phyloP scores from a whole-genome alignment of 2,113 vertebrate genomes.

The Neotoma lepida region DNA sequence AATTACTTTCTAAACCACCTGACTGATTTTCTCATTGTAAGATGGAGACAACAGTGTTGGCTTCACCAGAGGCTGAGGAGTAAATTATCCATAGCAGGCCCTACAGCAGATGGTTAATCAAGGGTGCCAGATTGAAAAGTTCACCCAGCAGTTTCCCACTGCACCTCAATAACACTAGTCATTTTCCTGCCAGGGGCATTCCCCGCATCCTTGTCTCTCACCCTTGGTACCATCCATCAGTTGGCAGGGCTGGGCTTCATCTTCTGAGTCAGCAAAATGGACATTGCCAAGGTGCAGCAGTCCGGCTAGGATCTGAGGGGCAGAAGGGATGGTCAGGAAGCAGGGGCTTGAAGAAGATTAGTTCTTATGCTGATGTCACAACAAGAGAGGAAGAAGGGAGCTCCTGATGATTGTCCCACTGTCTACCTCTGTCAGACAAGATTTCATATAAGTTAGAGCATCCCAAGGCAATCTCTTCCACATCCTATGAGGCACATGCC shows the following conservation, averaged over 20 bases:
- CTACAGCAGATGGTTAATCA: not conserved
- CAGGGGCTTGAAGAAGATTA: not conserved
- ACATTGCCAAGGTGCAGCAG: constrained; percentile 95
- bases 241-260: constrained; percentile 91
- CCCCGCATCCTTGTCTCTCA: constrained; percentile 73
- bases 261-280: constrained; percentile 85
- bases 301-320: constrained; percentile 85
- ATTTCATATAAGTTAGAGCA: not conserved
- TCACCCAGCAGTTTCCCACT: not conserved
- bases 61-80: not conserved
- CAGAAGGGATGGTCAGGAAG: not conserved
- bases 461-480: not conserved
- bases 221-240: constrained; percentile 87
- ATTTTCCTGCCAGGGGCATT: not conserved
- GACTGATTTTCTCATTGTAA: not conserved
- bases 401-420: not conserved
- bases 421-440: not conserved
- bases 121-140: not conserved
- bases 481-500: not conserved
- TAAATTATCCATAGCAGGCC: not conserved
- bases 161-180: not conserved
- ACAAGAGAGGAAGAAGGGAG: not conserved
- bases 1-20: constrained; percentile 8
- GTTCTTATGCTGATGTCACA: not conserved
- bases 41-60: not conserved